phyloP scores from a whole-genome alignment of 2,113 vertebrate genomes.

The Pelecanoides urinatrix region DNA sequence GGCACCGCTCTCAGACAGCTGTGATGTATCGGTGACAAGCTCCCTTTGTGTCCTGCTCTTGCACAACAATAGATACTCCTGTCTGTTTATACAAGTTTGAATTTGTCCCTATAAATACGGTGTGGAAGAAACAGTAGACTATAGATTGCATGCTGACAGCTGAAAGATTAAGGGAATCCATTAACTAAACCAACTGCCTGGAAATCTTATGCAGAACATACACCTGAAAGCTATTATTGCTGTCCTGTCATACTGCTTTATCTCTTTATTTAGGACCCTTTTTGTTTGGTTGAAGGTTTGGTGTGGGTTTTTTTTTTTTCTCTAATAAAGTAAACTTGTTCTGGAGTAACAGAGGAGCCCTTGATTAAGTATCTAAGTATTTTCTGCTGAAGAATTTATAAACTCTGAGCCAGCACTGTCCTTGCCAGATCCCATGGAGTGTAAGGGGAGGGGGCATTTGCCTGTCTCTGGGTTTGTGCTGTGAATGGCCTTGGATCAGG shows the following conservation, averaged over 20 bases:
- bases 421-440: constrained; percentile 54
- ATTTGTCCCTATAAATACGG: constrained; percentile 64
- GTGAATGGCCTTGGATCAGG: constrained; percentile 52
- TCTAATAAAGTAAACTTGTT: constrained; percentile 61
- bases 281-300: constrained; percentile 30
- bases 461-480: neutral
- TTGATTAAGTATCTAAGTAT: constrained; percentile 68
- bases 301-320: neutral
- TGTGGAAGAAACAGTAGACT: constrained; percentile 61
- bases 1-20: constrained; percentile 29
- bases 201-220: constrained; percentile 63
- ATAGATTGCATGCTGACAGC: constrained; percentile 63
- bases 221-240: constrained; percentile 63
- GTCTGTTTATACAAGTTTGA: constrained; percentile 71
- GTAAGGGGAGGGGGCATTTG: constrained; percentile 29
- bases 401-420: constrained; percentile 60
- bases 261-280: constrained; percentile 63
- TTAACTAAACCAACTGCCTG: constrained; percentile 66
- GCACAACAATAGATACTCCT: constrained; percentile 66
- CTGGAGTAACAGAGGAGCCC: constrained; percentile 63
- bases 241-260: constrained; percentile 49
- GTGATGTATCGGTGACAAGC: constrained; percentile 65
- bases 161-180: constrained; percentile 69
- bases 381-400: constrained; percentile 67
- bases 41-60: constrained; percentile 54